These are phyloP conservation scores for Phaenicophaeus curvirostris DNA, from an alignment of 2,797 vertebrate species.

Conservation along the genomic window DNA sequence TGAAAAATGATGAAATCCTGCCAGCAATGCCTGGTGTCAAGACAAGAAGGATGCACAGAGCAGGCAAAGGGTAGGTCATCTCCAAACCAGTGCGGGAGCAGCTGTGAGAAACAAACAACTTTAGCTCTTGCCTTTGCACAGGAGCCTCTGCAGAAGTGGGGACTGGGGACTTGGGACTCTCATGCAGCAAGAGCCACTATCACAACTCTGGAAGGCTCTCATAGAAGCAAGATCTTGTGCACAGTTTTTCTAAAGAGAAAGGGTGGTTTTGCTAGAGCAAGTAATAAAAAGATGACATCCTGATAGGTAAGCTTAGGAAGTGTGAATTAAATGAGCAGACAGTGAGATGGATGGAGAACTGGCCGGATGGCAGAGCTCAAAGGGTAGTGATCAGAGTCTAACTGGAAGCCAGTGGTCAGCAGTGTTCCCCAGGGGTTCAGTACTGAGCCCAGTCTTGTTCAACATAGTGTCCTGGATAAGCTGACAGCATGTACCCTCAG, in stretches of 20 bases:
- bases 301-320: too few species aligned
- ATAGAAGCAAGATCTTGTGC: neutral
- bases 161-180: neutral
- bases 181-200: neutral
- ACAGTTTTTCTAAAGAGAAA: neutral
- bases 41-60: neutral
- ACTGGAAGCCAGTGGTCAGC: too few species aligned
- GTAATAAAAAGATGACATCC: neutral
- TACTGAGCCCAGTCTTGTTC: too few species aligned
- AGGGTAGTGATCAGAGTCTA: too few species aligned
- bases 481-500: too few species aligned
- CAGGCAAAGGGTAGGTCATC: neutral
- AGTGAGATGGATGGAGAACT: too few species aligned
- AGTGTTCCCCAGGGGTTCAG: too few species aligned
- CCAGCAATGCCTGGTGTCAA: neutral
- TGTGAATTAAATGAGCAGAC: too few species aligned
- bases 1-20: neutral
- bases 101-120: neutral
- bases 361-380: too few species aligned
- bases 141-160: neutral
- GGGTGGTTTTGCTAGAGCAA: neutral
- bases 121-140: neutral
- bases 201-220: neutral
- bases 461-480: too few species aligned
- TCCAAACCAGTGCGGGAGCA: neutral